Percentiles rank a stretch among this genome's conserved stretches.
Conservation (phyloP, 1,140 invertebrate genomes). For the Hyles euphorbiae region DNA sequence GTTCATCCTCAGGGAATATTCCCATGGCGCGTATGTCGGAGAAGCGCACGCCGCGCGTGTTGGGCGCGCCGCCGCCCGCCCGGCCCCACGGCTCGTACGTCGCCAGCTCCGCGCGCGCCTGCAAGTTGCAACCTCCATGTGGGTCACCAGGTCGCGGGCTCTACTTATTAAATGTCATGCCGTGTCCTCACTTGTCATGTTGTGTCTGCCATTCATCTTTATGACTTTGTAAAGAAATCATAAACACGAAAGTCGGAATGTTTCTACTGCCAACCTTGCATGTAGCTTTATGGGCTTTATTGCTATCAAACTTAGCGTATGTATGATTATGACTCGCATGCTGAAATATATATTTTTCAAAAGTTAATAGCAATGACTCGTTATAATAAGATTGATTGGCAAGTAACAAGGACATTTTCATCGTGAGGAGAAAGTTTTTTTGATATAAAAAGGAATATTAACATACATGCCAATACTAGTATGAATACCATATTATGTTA, state of each 20-base stretch:
- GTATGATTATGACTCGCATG: too few relatives aligned
- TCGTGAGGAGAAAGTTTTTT: too few relatives aligned
- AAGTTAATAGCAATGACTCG: too few relatives aligned
- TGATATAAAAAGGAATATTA: too few relatives aligned
- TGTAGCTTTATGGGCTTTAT: too few relatives aligned
- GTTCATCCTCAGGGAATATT: constrained; percentile 63
- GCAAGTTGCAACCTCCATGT: neutral
- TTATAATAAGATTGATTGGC: too few relatives aligned
- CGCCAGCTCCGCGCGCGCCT: constrained; percentile 54
- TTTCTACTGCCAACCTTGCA: neutral
- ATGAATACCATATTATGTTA: too few relatives aligned
- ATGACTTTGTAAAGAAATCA: too few relatives aligned
- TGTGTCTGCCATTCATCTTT: neutral
- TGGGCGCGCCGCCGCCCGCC: constrained; percentile 63
- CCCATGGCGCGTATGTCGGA: constrained; percentile 44
- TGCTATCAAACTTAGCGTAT: too few relatives aligned
- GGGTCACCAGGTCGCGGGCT: neutral
- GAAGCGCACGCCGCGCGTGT: constrained; percentile 45
- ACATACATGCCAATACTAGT: too few relatives aligned
- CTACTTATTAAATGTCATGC: neutral
- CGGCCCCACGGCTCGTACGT: constrained; percentile 63
- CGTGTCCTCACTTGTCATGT: neutral
- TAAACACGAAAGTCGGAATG: neutral
- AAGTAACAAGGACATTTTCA: too few relatives aligned
- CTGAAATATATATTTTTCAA: too few relatives aligned